These are phyloP conservation scores for Amiota mariae DNA, from an alignment of 2,888 invertebrate species.

Conservation along the genomic window DNA sequence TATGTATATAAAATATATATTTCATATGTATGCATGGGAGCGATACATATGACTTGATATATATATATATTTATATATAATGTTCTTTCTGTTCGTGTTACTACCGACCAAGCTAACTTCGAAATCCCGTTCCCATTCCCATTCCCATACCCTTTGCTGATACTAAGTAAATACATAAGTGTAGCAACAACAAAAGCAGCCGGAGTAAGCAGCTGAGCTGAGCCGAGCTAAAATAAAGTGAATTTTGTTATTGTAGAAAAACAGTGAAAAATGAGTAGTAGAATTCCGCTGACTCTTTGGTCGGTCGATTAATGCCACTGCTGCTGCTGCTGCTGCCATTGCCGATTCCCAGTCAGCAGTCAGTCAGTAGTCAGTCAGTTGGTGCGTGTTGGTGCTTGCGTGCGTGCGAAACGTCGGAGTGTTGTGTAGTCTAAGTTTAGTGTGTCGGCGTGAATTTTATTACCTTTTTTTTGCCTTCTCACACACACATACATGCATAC, in stretches of 20 bases:
- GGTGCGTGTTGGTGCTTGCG: conserved; percentile 52
- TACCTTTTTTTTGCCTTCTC: not conserved
- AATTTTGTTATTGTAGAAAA: not conserved
- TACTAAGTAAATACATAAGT: too few relatives aligned
- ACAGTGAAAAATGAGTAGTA: not conserved
- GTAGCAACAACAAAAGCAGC: not conserved
- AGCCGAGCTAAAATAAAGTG: not conserved
- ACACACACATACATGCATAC: not conserved
- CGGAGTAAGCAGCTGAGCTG: conserved; percentile 8
- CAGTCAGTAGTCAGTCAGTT: conserved; percentile 47
- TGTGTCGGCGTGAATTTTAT: not conserved
- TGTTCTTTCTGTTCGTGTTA: conserved; percentile 37
- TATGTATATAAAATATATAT: not conserved
- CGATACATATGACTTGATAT: conserved; percentile 22
- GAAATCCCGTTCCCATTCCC: not conserved
- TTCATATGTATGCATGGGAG: not conserved
- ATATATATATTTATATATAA: conserved; percentile 36
- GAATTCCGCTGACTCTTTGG: not conserved
- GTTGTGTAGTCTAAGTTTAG: conserved; percentile 30
- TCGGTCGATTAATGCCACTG: not conserved
- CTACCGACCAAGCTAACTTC: not conserved
- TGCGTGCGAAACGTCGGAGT: conserved; percentile 40
- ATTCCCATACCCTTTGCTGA: not conserved
- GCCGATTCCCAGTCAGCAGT: conserved; percentile 52
- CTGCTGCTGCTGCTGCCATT: not conserved